Evolutionary conservation across 2,888 invertebrate genomes (phyloP).

Genomic region (Agrochola lychnidis): DNA sequence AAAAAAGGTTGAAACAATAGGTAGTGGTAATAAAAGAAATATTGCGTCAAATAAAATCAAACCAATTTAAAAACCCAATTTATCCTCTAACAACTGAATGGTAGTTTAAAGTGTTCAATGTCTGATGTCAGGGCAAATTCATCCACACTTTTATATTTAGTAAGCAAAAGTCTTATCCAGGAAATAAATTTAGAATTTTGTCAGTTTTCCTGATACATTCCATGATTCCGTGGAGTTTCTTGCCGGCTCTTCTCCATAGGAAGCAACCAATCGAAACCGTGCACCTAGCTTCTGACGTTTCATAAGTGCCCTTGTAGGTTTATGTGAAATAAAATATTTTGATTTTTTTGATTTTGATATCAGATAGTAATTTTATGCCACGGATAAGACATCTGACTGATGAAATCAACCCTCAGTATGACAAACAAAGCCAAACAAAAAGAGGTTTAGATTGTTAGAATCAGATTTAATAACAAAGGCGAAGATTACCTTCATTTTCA

Average conservation of each 20-base stretch:
- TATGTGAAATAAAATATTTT: too few species aligned
- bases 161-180: too few species aligned
- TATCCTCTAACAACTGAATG: not conserved
- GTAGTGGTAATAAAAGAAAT: not conserved
- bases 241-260: too few species aligned
- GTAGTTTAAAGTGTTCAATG: not conserved
- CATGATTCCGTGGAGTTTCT: too few species aligned
- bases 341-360: too few species aligned
- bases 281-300: too few species aligned
- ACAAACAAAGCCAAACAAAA: not conserved
- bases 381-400: not conserved
- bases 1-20: too few species aligned
- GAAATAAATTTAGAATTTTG: not conserved
- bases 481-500: conserved; percentile 69
- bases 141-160: not conserved
- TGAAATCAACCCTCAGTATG: too few species aligned
- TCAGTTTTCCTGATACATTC: not conserved
- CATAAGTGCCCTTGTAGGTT: too few species aligned
- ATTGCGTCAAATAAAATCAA: not conserved
- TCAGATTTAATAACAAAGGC: not conserved
- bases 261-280: too few species aligned
- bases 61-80: not conserved
- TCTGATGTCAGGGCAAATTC: too few species aligned
- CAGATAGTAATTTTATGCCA: not conserved
- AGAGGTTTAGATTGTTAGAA: not conserved